These are phyloP conservation scores for Sebastiscus tertius DNA, from an alignment of 2,797 vertebrate species.

Conservation along the genomic window DNA sequence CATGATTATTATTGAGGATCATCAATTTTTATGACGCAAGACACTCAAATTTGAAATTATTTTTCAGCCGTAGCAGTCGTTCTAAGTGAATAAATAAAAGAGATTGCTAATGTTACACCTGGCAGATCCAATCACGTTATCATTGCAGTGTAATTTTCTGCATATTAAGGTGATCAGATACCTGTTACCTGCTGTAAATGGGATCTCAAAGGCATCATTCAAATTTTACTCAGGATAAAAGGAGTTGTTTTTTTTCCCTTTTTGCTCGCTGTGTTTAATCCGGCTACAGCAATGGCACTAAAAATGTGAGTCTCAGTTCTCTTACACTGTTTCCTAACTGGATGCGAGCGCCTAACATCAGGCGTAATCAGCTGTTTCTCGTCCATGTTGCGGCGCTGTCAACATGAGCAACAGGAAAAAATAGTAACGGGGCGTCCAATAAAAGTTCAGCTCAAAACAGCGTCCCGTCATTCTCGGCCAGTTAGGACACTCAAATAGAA, in stretches of 20 bases:
- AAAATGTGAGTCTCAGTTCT: neutral
- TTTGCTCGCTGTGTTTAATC: neutral
- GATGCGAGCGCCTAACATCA: too few species aligned
- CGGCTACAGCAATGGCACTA: neutral
- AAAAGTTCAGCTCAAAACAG: too few species aligned
- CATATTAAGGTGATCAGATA: conserved; percentile 11
- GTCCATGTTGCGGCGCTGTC: too few species aligned
- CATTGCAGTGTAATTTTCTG: conserved; percentile 15
- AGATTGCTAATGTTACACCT: conserved; percentile 7
- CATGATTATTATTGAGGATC: conserved; percentile 3
- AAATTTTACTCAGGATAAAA: neutral
- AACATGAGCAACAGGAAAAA: too few species aligned
- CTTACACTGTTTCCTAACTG: too few species aligned
- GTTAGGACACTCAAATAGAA: too few species aligned
- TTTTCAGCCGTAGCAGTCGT: neutral
- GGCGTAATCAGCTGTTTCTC: too few species aligned
- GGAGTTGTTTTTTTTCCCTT: neutral
- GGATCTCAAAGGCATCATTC: conserved; percentile 2
- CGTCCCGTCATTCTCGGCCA: too few species aligned
- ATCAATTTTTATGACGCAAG: conserved; percentile 1
- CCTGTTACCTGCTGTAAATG: conserved; percentile 5
- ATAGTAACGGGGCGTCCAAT: too few species aligned
- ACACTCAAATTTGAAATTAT: neutral
- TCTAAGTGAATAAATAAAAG: conserved; percentile 8
- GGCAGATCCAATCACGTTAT: conserved; percentile 35